Conservation (phyloP, 2,113 vertebrate genomes). For the Bubalus kerabau region DNA sequence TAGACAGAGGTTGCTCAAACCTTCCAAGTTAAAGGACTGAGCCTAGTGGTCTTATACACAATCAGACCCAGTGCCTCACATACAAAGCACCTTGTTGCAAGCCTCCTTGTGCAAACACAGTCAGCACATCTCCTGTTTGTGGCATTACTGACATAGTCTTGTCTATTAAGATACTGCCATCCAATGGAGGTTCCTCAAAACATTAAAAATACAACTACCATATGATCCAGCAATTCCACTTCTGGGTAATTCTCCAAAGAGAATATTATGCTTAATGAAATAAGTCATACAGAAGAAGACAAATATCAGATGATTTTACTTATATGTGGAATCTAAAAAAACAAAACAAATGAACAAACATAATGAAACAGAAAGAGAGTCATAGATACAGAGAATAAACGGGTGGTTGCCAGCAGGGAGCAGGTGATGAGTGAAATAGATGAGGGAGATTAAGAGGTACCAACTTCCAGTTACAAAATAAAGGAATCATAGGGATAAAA, state of each 20-base stretch:
- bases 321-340: neutral
- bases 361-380: neutral
- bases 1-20: neutral
- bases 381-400: neutral
- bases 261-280: neutral
- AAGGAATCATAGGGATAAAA: neutral
- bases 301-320: neutral
- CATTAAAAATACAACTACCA: neutral
- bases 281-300: neutral
- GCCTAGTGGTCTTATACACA: neutral
- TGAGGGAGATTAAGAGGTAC: neutral
- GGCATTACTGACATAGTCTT: neutral
- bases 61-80: neutral
- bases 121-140: neutral
- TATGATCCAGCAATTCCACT: neutral
- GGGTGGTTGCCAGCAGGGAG: neutral
- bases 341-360: neutral
- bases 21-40: neutral
- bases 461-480: neutral
- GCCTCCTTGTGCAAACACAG: neutral
- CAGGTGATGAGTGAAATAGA: neutral
- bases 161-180: neutral
- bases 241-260: neutral
- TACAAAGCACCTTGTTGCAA: neutral
- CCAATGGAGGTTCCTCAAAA: neutral